Evolutionary conservation across 2,797 vertebrate genomes (phyloP), one percentile per base, ranked within the genome.

Genomic region (Delichon dasypus): DNA sequence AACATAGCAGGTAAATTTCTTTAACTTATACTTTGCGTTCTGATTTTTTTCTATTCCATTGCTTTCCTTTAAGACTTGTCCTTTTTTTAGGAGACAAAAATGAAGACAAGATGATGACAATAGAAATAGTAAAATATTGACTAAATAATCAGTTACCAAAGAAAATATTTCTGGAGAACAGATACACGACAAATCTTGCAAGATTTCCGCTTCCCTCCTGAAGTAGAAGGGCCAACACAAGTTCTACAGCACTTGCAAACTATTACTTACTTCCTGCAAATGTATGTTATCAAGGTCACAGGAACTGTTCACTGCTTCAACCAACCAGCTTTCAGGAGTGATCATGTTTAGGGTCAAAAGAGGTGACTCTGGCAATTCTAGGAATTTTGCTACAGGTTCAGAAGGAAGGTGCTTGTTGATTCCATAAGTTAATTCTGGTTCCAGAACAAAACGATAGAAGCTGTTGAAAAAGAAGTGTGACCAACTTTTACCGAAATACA

Each of bases 201-300:
- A 51, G 22, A 55, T 53, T 93, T 78, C 53, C 18, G 21, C 9
- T 45, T 57, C n/a, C 12, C 16, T 74, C 50, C 81, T 55, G 42
- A 85, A 30, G 13, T 0, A 55, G 36, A 76, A 16, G 10, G 48
- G 9, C 18, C 50, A 77, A 47, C 32, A 34, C 4, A 83, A 51
- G 8, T 55, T 65, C 54, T 50, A 65, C 2, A 34, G 13, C 10
- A 60, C 78, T 92, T 64, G 76, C 20, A 66, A 72, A 82, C 3
- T 27, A 25, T 15, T 51, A 98, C 97, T 97, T 97, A 99, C 99
- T 97, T 99, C 98, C 95, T 99, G 98, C 83, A 99, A 97, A 96
- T 98, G 98, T 97, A 99, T 99, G 97, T 99, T 99, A 97, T 99
- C 99, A 22, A 99, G 98, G 97, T 99, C 99, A 90, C 98, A 98